Conservation (phyloP, 2,888 invertebrate species). For the Cheilosia pagana region DNA sequence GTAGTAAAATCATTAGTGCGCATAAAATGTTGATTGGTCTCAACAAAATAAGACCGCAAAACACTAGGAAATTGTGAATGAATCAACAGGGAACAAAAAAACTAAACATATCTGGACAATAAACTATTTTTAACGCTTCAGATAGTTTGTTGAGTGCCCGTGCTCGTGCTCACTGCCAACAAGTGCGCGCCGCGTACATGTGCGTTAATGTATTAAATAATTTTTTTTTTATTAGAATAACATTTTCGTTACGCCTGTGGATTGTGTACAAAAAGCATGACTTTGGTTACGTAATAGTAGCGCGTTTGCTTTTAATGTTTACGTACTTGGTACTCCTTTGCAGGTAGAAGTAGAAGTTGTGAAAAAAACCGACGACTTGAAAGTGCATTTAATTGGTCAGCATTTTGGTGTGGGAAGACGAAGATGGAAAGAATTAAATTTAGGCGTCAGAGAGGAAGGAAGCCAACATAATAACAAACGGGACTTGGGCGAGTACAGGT, state of each 20-base stretch:
- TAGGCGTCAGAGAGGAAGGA: too few relatives aligned
- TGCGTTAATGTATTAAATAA: constrained; percentile 38
- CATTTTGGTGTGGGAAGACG: constrained; percentile 9
- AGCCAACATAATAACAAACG: too few relatives aligned
- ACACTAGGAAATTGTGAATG: constrained; percentile 48
- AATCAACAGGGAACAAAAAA: constrained; percentile 14
- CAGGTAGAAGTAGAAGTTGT: background rate
- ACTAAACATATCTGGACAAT: constrained; percentile 9
- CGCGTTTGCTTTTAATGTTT: constrained; percentile 2
- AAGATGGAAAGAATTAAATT: background rate
- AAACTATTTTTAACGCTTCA: constrained; percentile 62
- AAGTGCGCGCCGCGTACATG: constrained; percentile 9
- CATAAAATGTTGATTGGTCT: constrained; percentile 55
- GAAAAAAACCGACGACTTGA: constrained; percentile 1
- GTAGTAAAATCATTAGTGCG: constrained; percentile 47
- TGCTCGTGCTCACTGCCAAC: background rate
- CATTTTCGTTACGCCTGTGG: constrained; percentile 56
- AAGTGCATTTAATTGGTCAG: constrained; percentile 20
- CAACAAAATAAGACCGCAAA: constrained; percentile 8
- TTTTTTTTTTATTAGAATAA: constrained; percentile 43
- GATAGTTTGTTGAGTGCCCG: constrained; percentile 7
- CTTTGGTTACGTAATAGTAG: constrained; percentile 35
- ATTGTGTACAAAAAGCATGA: constrained; percentile 32
- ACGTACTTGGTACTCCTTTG: background rate
- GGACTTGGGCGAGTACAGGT: background rate